Base-by-base conservation (phyloP, 2,888 invertebrate genomes). In the Geophilus truncorum region DNA sequence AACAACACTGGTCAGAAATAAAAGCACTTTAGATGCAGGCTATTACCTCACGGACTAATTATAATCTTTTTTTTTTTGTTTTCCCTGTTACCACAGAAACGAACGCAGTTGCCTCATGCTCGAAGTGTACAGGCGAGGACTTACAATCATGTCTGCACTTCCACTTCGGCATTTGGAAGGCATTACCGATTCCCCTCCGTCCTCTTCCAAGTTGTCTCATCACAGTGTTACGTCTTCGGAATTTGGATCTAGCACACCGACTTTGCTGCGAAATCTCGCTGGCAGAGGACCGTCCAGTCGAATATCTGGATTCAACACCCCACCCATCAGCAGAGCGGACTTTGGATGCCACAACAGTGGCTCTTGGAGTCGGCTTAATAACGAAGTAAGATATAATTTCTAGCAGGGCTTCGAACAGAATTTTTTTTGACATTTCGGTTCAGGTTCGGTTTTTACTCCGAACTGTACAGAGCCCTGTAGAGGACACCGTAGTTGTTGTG, bases 241-340 rank as follows among this genome's bases (percentile, higher is more conserved):
- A 18, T 62, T 30, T 70, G 80, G 75, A 62, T 32, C 80, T n/a
- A 30, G 28, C 18, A 80, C 70, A 12, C 62, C 80, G 45, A 62
- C 70, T 10, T 25, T 57, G 18, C 10, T 70, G 28, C 23, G 45
- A 23, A 34, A 10, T 21, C 12, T 79, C n/a, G 57, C 45, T 2
- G 28, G 79, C 34, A 28, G 79, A 25, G 25, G 5, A 28, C 51
- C 34, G 45, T 7, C 79, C 28, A 79, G 34, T 79, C 45, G 79
- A 18, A 79, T 79, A 79, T n/a, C 79, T 45, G 79, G 79, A 25
- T 79, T 79, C 79, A 79, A 79, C 51, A 79, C 79, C 12, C 79
- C 79, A 15, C 80, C 80, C 18, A 70, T 32, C 32, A 70, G 9
- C 40, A 79, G 79, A 18, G 25, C 79, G 12, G 79, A 79, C 9